Evolutionary conservation across 2,113 vertebrate genomes (phyloP), one percentile per base, ranked within the genome.

Genomic region (Isurus oxyrinchus): DNA sequence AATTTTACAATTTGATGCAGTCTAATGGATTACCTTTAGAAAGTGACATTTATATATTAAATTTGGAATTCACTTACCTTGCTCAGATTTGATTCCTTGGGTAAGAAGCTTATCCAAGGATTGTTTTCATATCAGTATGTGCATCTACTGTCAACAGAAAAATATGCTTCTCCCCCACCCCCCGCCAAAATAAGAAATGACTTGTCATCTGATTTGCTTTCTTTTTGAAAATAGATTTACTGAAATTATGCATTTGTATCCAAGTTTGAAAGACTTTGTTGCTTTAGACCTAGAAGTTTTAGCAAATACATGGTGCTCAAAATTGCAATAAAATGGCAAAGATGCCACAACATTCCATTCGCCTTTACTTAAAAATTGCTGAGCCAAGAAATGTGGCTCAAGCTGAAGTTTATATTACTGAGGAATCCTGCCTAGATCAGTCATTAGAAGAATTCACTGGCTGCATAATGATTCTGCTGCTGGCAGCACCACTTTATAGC

Each of bases 151-250:
- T 40, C 21, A 69, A 31, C 44, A 53, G 66, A 53, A 95, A 61
- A 63, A n/a, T 94, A 40, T 63, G 35, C 35, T 40, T 40, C 86
- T 2, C 7, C 5, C 35, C 59, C 35, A 13, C 87, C 55, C 87
- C 87, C 27, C 0, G 0, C 35, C 59, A 90, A 63, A 94, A 61
- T n/a, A 93, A 61, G 59, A 94, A 94, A 19, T 61, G 35, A 6
- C 16, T 94, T 63, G 5, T 93, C 90, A 94, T 66, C n/a, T 63
- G 59, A 63, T 40, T 21, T 63, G 19, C 90, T 94, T 63, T n/a
- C 7, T 93, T 63, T 93, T 63, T 63, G 59, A 59, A 59, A 91
- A 31, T 90, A 25, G 91, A 94, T 94, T 94, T 94, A 40, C 61
- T 40, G 63, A 35, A 69, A 31, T 61, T 53, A 57, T 90, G 23